phyloP scores from a whole-genome alignment of 2,113 vertebrate genomes.

The Spilogale gracilis region DNA sequence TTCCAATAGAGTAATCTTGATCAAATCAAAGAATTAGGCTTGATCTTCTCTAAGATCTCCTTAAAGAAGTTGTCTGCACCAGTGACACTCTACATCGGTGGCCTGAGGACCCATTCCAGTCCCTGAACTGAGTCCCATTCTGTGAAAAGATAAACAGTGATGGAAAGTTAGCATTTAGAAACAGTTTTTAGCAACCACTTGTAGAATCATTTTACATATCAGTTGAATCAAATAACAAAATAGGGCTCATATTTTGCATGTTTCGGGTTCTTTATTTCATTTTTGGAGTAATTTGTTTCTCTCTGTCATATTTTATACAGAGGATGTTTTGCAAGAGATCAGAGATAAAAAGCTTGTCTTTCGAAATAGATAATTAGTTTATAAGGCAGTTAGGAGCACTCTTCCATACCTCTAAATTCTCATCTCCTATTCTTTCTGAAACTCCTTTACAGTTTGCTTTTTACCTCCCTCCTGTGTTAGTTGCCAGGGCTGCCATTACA shows the following conservation, averaged over 20 bases:
- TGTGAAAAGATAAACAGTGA: neutral
- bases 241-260: neutral
- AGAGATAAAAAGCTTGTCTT: neutral
- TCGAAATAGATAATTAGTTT: neutral
- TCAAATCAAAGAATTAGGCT: neutral
- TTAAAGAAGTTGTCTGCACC: neutral
- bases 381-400: neutral
- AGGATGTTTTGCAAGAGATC: neutral
- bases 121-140: neutral
- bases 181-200: neutral
- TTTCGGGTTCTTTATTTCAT: neutral
- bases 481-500: neutral
- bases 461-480: neutral
- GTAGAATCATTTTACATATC: neutral
- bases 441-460: neutral
- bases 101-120: neutral
- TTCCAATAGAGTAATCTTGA: neutral
- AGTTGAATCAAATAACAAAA: neutral
- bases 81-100: neutral
- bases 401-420: neutral
- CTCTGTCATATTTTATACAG: neutral
- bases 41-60: neutral
- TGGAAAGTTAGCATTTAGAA: neutral
- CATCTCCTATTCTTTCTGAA: neutral
- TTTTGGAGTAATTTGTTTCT: neutral